Evolutionary conservation across 2,113 vertebrate genomes (phyloP).

Genomic region (Gadus macrocephalus): DNA sequence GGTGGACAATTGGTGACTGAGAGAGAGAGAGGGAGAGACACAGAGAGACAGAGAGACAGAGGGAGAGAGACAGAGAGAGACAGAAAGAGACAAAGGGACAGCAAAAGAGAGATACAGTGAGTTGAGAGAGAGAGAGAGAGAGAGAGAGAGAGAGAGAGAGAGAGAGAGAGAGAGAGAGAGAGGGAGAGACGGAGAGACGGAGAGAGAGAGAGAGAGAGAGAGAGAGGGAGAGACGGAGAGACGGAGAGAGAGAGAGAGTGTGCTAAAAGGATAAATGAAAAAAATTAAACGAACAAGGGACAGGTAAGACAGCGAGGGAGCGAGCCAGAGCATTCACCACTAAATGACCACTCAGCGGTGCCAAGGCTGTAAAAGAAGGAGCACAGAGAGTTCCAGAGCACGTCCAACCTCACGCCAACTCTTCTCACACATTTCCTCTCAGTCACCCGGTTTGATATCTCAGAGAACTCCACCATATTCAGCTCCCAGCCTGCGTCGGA

Average conservation of each 20-base stretch:
- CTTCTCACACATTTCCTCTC: constrained; percentile 33
- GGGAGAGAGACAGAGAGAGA: not conserved
- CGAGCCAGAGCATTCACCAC: not conserved
- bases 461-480: constrained; percentile 84
- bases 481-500: constrained; percentile 84
- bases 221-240: not conserved
- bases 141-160: not conserved
- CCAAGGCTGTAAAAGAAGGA: constrained; percentile 44
- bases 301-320: not conserved
- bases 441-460: constrained; percentile 64
- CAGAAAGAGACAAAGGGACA: not conserved
- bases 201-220: no score
- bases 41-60: no score
- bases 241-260: not conserved
- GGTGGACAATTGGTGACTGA: not conserved
- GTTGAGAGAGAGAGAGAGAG: no score
- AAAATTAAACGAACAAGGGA: not conserved
- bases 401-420: constrained; percentile 23
- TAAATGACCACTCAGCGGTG: not conserved
- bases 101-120: not conserved
- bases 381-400: constrained; percentile 44
- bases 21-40: not conserved
- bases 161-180: not conserved
- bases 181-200: not conserved
- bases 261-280: no score